These are phyloP conservation scores for Thymallus thymallus DNA, from an alignment of 2,113 vertebrate genomes.

Conservation along the genomic window DNA sequence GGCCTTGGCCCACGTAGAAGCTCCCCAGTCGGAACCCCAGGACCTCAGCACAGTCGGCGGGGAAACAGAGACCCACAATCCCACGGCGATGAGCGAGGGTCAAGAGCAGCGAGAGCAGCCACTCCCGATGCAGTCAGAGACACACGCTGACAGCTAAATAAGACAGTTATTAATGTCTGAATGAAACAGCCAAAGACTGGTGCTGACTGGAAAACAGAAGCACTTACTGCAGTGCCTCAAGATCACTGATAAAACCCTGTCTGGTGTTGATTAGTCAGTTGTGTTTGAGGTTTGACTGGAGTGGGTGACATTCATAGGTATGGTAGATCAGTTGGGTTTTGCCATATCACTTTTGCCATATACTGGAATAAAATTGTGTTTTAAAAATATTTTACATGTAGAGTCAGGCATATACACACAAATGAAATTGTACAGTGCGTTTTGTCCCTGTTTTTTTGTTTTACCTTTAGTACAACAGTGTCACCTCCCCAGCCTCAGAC, in stretches of 20 bases:
- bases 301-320: conserved; percentile 18
- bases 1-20: conserved; percentile 19
- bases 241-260: conserved; percentile 59
- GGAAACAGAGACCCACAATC: conserved; percentile 51
- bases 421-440: not conserved
- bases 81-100: conserved; percentile 34
- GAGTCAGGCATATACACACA: not conserved
- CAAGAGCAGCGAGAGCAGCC: conserved; percentile 37
- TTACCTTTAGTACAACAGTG: not conserved
- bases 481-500: not conserved
- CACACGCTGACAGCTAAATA: conserved; percentile 65
- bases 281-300: conserved; percentile 46
- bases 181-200: conserved; percentile 64
- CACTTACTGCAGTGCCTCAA: conserved; percentile 56
- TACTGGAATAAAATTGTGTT: not conserved
- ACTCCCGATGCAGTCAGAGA: conserved; percentile 56
- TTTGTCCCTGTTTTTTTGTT: not conserved
- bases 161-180: not conserved
- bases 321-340: not conserved
- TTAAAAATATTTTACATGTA: not conserved
- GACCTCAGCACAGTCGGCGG: conserved; percentile 43
- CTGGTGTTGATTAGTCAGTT: conserved; percentile 50
- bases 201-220: conserved; percentile 51
- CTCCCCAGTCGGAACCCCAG: conserved; percentile 65
- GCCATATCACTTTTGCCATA: not conserved